Percentiles rank a stretch among this genome's conserved stretches.
phyloP scores from a whole-genome alignment of 2,113 vertebrate species.

The Equus przewalskii region DNA sequence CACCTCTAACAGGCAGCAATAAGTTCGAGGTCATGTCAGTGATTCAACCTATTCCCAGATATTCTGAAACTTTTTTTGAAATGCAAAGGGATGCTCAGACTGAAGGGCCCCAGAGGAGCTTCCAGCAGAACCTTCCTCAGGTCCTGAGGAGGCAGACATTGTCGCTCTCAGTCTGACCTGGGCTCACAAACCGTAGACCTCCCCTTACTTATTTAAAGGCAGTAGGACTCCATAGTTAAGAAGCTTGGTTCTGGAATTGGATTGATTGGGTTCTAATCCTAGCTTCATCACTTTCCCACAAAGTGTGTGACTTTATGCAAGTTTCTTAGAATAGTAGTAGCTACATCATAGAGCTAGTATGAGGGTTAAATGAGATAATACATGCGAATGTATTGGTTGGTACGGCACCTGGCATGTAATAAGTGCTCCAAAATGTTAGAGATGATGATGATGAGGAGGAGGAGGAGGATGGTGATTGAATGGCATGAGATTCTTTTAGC shows the following conservation, averaged over 20 bases:
- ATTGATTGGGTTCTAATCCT: background rate
- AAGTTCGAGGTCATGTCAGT: slow-evolving; percentile 26
- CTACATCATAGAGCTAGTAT: background rate
- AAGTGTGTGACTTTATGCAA: background rate
- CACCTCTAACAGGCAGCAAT: slow-evolving; percentile 26
- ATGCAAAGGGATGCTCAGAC: background rate
- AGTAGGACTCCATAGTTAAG: background rate
- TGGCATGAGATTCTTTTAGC: background rate
- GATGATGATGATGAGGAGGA: too few relatives aligned
- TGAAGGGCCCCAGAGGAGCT: background rate
- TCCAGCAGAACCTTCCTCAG: background rate
- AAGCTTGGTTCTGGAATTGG: background rate
- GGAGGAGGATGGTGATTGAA: background rate
- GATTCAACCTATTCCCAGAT: background rate
- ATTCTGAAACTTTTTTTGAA: background rate
- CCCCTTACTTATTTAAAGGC: background rate
- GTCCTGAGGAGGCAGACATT: background rate
- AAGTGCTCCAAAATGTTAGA: background rate
- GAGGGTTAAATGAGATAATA: background rate
- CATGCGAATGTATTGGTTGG: background rate
- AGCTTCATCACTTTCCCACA: background rate
- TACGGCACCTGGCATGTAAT: background rate
- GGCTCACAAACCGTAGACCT: background rate
- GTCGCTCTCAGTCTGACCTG: background rate
- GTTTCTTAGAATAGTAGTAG: background rate